Percentiles rank a stretch among this genome's conserved stretches.
Evolutionary conservation across 2,797 vertebrate genomes (phyloP).

Genomic region (Bryconaethiops microstoma): DNA sequence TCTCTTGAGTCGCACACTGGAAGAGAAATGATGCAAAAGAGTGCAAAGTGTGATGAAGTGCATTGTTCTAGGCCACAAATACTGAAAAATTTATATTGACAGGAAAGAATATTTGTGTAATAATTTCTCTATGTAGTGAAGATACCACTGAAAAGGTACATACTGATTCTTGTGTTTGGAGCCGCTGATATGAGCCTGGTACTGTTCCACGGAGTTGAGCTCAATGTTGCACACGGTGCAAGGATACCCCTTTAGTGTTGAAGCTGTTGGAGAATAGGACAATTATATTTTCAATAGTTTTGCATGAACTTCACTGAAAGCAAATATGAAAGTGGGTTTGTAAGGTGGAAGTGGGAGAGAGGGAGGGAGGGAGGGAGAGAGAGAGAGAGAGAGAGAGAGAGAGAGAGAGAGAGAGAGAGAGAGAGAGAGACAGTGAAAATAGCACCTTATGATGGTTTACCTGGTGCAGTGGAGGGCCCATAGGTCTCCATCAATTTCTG

Average conservation of each 20-base stretch:
- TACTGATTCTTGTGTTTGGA: constrained; percentile 98
- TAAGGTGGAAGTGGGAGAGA: too few species aligned
- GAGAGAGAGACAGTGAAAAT: too few species aligned
- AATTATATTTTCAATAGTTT: not conserved
- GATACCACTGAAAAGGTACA: constrained; percentile 63
- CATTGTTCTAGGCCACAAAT: not conserved
- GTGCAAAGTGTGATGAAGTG: not conserved
- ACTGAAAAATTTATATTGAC: not conserved
- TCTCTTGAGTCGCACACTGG: constrained; percentile 70
- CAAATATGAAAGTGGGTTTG: too few species aligned
- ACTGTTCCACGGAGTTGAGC: constrained; percentile 97
- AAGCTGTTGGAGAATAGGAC: constrained; percentile 71
- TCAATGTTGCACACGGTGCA: constrained; percentile 93
- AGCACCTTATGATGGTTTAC: constrained; percentile 53
- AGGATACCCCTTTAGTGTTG: constrained; percentile 86
- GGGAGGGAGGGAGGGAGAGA: accelerated
- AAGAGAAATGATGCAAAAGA: not conserved
- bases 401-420: not conserved
- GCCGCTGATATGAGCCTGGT: constrained; percentile 96
- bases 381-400: not conserved
- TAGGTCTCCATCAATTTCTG: constrained; percentile 93
- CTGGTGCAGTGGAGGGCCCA: constrained; percentile 77
- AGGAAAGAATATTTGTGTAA: not conserved
- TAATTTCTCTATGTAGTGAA: not conserved
- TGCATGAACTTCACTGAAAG: too few species aligned